phyloP scores from a whole-genome alignment of 1,140 invertebrate species.

The Hydropsyche tenuis region DNA sequence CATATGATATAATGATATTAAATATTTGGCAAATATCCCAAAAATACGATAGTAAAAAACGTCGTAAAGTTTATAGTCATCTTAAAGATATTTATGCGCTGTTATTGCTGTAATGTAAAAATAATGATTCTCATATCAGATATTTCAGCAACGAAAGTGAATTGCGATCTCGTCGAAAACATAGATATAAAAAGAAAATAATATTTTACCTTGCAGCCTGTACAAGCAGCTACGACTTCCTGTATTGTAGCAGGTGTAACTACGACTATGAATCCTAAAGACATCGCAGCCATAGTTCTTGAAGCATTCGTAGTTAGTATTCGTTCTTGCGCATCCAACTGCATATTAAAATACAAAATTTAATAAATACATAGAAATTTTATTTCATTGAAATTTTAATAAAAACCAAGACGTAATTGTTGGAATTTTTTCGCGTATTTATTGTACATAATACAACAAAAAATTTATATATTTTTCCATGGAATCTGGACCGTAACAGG shows the following conservation, averaged over 20 bases:
- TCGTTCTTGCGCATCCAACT: constrained; percentile 68
- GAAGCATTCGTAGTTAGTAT: constrained; percentile 79
- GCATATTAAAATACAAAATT: constrained; percentile 37
- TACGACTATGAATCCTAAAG: constrained; percentile 85
- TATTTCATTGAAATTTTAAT: neutral
- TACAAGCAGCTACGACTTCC: constrained; percentile 86
- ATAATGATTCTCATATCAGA: constrained; percentile 7
- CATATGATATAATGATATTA: constrained; percentile 6
- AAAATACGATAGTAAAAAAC: constrained; percentile 18
- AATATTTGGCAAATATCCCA: constrained; percentile 24
- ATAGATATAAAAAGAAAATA: neutral
- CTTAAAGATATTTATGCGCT: constrained; percentile 19
- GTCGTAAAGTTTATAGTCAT: constrained; percentile 26
- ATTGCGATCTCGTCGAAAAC: neutral
- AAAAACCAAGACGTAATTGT: neutral
- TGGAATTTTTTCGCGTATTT: too few relatives aligned
- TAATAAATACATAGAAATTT: constrained; percentile 28
- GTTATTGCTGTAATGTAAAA: constrained; percentile 11
- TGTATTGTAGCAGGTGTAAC: constrained; percentile 88
- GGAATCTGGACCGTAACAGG: constrained; percentile 16
- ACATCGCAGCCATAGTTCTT: constrained; percentile 87
- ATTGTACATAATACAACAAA: too few relatives aligned
- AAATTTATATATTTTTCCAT: too few relatives aligned
- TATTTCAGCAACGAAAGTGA: neutral
- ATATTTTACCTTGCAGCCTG: constrained; percentile 70